Base-by-base conservation (phyloP, 1,140 invertebrate genomes). In the Scaptomyza pallida region DNA sequence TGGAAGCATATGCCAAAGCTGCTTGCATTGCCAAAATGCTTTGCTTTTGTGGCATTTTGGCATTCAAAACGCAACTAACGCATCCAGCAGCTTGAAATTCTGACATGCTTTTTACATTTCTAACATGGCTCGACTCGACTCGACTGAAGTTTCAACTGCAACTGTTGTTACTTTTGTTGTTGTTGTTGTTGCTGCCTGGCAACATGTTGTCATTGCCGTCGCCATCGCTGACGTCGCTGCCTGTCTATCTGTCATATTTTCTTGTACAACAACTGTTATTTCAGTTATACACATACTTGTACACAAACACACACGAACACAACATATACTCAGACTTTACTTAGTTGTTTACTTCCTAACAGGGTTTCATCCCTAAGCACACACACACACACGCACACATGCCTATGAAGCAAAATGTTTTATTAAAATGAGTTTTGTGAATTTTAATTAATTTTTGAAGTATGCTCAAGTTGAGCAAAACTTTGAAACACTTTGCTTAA, bases 91-190 rank as follows among this genome's bases (percentile, higher is more conserved):
- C 57, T 83, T 74, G 65, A 35, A 75, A 70, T 88, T 82, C 52
- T 88, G 82, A 88, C 82, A 88, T 82, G 82, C 82, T 76, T 78
- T 88, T 88, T 78, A 82, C 82, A 88, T 88, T 78, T 78, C 65
- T 52, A 75, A 59, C 71, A 70, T 69, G 55, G 41, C 52, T 8
- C 41, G n/a, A 37, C 45, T 62, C 37, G 21, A 54, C 77, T 55
- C 57, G 52, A 73, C 64, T 43, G 19, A 74, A 78, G 35, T 69
- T 78, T 43, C 47, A 44, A 52, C 55, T 33, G 43, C 41, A 65
- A 40, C 21, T 55, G 44, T 3, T 41, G 12, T 10, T 35, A 30
- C 54, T 26, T 43, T 13, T 48, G 23, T 43, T 59, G 35, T 13
- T 43, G 59, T 37, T 45, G 19, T 21, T 48, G 10, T 41, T 62